phyloP scores from a whole-genome alignment of 1,140 invertebrate genomes.

The Penaeus indicus region DNA sequence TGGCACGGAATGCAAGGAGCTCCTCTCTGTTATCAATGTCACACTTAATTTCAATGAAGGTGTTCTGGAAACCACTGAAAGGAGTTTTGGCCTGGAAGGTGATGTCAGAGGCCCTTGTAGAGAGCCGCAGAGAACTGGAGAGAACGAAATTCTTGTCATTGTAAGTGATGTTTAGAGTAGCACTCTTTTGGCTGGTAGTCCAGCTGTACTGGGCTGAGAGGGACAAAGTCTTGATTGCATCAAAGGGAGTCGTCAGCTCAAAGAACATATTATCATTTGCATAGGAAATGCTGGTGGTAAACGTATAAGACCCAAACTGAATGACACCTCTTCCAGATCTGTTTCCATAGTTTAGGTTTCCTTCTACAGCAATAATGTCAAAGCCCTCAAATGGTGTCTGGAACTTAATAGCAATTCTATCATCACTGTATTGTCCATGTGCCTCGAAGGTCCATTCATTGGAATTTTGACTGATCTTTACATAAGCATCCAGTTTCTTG shows the following conservation, averaged over 20 bases:
- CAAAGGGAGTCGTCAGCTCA: constrained; percentile 56
- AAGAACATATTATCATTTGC: constrained; percentile 34
- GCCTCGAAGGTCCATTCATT: constrained; percentile 41
- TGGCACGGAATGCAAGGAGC: constrained; percentile 11
- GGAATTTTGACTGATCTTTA: constrained; percentile 37
- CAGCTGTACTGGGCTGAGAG: constrained; percentile 24
- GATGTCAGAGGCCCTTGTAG: constrained; percentile 1
- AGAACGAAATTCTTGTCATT: constrained; percentile 38
- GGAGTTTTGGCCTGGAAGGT: constrained; percentile 40
- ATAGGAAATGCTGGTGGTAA: constrained; percentile 30
- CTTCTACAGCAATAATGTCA: constrained; percentile 26
- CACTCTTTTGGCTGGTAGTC: background rate
- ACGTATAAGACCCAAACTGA: constrained; percentile 41
- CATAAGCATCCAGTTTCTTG: background rate
- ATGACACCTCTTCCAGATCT: constrained; percentile 37
- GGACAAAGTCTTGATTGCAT: constrained; percentile 18
- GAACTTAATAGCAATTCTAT: constrained; percentile 47
- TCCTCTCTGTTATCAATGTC: constrained; percentile 32
- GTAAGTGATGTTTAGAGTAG: constrained; percentile 23
- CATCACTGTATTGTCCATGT: constrained; percentile 23
- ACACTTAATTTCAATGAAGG: constrained; percentile 31
- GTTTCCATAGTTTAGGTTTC: constrained; percentile 23
- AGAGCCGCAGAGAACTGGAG: background rate
- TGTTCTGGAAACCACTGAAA: background rate
- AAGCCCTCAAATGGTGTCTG: constrained; percentile 51